phyloP scores from a whole-genome alignment of 2,113 vertebrate species.

The Cheirogaleus medius region DNA sequence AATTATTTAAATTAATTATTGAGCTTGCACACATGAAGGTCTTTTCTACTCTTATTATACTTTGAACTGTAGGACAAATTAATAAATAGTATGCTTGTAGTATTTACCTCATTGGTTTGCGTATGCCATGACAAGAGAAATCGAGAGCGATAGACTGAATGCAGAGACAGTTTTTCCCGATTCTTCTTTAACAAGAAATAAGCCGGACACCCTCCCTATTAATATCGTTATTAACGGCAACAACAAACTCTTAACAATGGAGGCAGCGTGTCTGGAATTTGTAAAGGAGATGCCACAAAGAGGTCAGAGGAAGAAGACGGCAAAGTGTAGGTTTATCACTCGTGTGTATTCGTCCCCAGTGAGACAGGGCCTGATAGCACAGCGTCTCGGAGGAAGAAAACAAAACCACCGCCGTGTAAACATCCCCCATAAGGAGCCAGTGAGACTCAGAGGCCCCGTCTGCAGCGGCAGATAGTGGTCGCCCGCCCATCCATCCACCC shows the following conservation, averaged over 20 bases:
- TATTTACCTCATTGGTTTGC: not conserved
- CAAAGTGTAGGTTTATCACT: conserved; percentile 14
- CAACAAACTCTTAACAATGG: not conserved
- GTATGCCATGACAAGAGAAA: not conserved
- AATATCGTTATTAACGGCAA: not conserved
- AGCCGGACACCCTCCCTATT: not conserved
- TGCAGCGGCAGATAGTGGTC: not conserved
- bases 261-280: not conserved
- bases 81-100: not conserved
- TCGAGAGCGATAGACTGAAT: not conserved
- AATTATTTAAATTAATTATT: not conserved
- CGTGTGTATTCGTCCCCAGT: not conserved
- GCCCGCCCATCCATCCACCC: accelerated
- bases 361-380: conserved; percentile 49
- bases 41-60: not conserved
- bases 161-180: not conserved
- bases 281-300: not conserved
- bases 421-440: not conserved
- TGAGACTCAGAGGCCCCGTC: accelerated
- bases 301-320: conserved; percentile 68
- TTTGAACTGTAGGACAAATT: not conserved
- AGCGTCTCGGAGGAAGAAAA: not conserved
- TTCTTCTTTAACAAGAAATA: not conserved
- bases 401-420: not conserved
- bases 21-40: not conserved